A percentile compares a stretch with the other conserved stretches of the same genome.
These are phyloP conservation scores for Phengaris arion DNA, from an alignment of 2,888 invertebrate genomes.

Conservation along the genomic window DNA sequence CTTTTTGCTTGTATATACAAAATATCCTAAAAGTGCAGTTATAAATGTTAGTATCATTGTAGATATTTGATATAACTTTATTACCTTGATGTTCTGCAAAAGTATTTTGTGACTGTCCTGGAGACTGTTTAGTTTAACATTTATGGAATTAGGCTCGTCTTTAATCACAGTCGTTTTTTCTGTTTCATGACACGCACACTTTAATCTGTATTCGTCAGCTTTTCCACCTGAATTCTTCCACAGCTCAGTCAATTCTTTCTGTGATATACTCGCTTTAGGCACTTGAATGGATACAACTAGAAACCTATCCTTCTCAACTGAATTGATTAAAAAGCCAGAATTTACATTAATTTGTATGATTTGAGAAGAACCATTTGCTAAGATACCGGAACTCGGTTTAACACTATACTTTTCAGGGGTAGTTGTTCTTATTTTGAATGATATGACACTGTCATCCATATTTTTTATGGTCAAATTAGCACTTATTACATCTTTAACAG, in stretches of 20 bases:
- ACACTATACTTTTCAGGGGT: conserved; percentile 94
- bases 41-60: conserved; percentile 33
- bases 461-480: conserved; percentile 83
- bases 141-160: conserved; percentile 33
- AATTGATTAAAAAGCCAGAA: conserved; percentile 81
- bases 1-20: conserved; percentile 28
- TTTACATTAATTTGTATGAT: conserved; percentile 84
- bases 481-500: conserved; percentile 79
- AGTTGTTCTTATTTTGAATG: conserved; percentile 90
- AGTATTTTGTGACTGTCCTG: conserved; percentile 34
- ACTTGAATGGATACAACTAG: conserved; percentile 86
- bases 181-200: conserved; percentile 35
- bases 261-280: conserved; percentile 66
- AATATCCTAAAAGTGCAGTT: conserved; percentile 30
- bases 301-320: conserved; percentile 87
- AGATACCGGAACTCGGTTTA: conserved; percentile 86
- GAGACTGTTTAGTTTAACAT: conserved; percentile 32
- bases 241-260: conserved; percentile 80
- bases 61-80: conserved; percentile 34
- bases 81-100: conserved; percentile 30
- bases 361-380: conserved; percentile 80
- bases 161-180: conserved; percentile 22
- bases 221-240: conserved; percentile 80
- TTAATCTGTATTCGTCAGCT: conserved; percentile 82
- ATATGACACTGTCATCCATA: conserved; percentile 60